Conservation (phyloP, 2,797 vertebrate genomes). For the Sparidentex hasta region DNA sequence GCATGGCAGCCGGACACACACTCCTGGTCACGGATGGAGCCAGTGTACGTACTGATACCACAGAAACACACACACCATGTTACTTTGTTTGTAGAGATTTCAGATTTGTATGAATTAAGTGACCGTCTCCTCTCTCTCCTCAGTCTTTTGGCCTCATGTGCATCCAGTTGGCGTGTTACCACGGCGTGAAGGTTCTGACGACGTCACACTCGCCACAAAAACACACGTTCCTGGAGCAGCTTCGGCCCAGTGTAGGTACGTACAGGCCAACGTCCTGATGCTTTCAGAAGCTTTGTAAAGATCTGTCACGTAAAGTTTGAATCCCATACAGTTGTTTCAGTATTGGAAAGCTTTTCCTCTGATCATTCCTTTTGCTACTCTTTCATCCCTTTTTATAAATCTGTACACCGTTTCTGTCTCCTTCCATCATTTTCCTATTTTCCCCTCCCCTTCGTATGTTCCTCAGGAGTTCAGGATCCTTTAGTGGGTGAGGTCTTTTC, state of each 20-base stretch:
- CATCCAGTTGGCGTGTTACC: constrained; percentile 93
- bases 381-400: constrained; percentile 11
- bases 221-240: constrained; percentile 91
- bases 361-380: background rate
- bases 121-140: background rate
- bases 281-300: background rate
- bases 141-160: constrained; percentile 93
- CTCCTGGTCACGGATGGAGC: constrained; percentile 94
- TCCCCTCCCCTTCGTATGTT: constrained; percentile 15
- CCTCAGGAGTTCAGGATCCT: constrained; percentile 84
- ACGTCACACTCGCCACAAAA: constrained; percentile 89
- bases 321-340: background rate
- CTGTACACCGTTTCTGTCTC: background rate
- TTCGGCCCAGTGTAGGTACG: constrained; percentile 89
- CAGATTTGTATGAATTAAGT: background rate
- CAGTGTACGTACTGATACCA: constrained; percentile 87
- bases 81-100: too few relatives aligned
- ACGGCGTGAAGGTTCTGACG: constrained; percentile 92
- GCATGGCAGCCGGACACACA: constrained; percentile 87
- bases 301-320: background rate
- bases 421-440: constrained; percentile 4
- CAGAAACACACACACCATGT: too few relatives aligned
- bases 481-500: constrained; percentile 82
- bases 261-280: background rate
- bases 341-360: too few relatives aligned